phyloP scores from a whole-genome alignment of 2,888 invertebrate species.

The Priocnemis perturbator region DNA sequence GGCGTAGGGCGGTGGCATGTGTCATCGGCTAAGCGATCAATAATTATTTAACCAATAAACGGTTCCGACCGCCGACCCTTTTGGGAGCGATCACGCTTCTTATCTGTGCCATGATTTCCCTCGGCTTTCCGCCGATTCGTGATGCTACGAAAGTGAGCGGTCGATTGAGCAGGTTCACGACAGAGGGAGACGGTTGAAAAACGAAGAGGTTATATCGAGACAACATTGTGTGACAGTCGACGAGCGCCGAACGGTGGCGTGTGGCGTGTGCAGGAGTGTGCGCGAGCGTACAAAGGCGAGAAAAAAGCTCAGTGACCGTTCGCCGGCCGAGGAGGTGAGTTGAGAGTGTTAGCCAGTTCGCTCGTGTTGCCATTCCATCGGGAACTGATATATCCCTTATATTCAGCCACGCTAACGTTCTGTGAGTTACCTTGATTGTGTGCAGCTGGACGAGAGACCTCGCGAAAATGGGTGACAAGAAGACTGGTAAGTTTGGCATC shows the following conservation, averaged over 20 bases:
- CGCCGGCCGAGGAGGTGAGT: conserved; percentile 28
- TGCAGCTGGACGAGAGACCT: conserved; percentile 12
- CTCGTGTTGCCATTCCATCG: background rate
- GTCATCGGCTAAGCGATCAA: conserved; percentile 37
- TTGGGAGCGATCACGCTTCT: conserved; percentile 1
- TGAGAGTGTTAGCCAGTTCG: background rate
- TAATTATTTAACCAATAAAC: conserved; percentile 36
- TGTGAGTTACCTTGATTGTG: conserved; percentile 8
- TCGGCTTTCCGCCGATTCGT: conserved; percentile 7
- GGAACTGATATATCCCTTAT: background rate
- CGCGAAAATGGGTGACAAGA: conserved; percentile 43
- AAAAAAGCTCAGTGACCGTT: conserved; percentile 37
- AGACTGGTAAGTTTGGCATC: conserved; percentile 37
- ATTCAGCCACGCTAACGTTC: background rate
- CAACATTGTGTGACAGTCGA: background rate
- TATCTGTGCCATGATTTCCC: conserved; percentile 5
- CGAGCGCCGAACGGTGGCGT: conserved; percentile 23
- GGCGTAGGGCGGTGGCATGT: conserved; percentile 44
- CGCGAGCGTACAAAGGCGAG: conserved; percentile 10
- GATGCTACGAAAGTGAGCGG: conserved; percentile 1
- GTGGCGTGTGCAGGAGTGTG: too few species aligned
- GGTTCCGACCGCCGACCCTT: conserved; percentile 15
- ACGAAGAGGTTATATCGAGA: conserved; percentile 32
- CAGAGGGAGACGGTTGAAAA: conserved; percentile 7
- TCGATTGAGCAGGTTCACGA: background rate